Evolutionary conservation across 2,797 vertebrate species (phyloP).

Genomic region (Sciurus carolinensis): DNA sequence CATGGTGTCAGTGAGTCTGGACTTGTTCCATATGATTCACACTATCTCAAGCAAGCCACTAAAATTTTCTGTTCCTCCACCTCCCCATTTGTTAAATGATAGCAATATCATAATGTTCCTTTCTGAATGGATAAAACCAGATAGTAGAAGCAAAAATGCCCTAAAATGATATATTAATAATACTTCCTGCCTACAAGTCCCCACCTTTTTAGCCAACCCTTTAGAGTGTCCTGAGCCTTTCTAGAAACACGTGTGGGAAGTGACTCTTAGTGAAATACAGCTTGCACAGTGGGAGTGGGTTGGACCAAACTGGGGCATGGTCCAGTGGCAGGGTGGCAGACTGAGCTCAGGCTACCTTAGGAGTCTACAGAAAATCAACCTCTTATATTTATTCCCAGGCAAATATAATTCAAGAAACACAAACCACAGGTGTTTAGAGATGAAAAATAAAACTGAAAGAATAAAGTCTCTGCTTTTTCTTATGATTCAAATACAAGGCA

Average conservation of each 20-base stretch:
- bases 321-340: not conserved
- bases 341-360: not conserved
- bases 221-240: not conserved
- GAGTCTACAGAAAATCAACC: not conserved
- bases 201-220: not conserved
- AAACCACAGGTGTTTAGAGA: constrained; percentile 13
- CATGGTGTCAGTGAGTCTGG: not conserved
- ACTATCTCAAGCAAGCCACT: not conserved
- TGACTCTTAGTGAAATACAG: not conserved
- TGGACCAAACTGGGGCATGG: not conserved
- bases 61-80: not conserved
- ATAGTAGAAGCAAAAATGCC: not conserved
- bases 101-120: not conserved
- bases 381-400: not conserved
- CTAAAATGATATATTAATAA: not conserved
- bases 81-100: not conserved
- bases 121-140: not conserved
- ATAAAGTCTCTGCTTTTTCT: constrained; percentile 24
- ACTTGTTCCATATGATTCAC: not conserved
- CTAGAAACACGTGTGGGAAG: not conserved
- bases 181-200: not conserved
- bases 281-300: not conserved
- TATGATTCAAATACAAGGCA: not conserved
- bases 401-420: constrained; percentile 4
- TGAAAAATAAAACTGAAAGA: not conserved